Evolutionary conservation across 2,888 invertebrate species (phyloP), one percentile per base, ranked within the genome.

Genomic region (Andrena bicolor): DNA sequence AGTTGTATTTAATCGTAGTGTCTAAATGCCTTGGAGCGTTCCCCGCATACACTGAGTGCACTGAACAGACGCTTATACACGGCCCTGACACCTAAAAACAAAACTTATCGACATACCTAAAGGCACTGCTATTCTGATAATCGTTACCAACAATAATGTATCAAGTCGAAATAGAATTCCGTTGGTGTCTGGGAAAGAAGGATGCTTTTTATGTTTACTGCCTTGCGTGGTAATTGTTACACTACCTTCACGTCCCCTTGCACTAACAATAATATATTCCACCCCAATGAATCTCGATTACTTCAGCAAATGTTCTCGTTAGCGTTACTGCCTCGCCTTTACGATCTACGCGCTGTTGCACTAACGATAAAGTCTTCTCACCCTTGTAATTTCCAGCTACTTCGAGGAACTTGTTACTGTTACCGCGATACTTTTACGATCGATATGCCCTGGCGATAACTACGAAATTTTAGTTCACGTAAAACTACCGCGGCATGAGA

Each of bases 351-450:
- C 64, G 74, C 60, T 64, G 72, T 76, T 76, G 35, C 60, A 1
- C 30, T 72, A 71, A 73, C 76, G 73, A 73, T 73, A 82, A 76
- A 73, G 48, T 70, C 69, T 64, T 73, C 53, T 65, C 76, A 48
- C 61, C 65, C 68, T 82, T 80, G 58, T 73, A 80, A 82, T 76
- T 68, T 41, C 41, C 65, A 56, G 61, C 70, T 71, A 71, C 66
- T 76, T 74, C 80, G 64, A 26, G 73, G 72, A 82, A 80, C 74
- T 82, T 79, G 71, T 72, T 82, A 80, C 64, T 51, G 71, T 58
- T 75, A 41, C 61, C 41, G 65, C 64, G 58, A 80, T 80, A 80
- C 76, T 76, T 82, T 82, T 76, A 82, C 82, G 82, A 82, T 80
- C 75, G 71, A 82, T 66, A 32, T 63, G 23, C 48, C 56, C 51